Percentiles rank a stretch among this genome's conserved stretches.
phyloP scores from a whole-genome alignment of 2,888 invertebrate genomes.

The Eurytoma adleriae region DNA sequence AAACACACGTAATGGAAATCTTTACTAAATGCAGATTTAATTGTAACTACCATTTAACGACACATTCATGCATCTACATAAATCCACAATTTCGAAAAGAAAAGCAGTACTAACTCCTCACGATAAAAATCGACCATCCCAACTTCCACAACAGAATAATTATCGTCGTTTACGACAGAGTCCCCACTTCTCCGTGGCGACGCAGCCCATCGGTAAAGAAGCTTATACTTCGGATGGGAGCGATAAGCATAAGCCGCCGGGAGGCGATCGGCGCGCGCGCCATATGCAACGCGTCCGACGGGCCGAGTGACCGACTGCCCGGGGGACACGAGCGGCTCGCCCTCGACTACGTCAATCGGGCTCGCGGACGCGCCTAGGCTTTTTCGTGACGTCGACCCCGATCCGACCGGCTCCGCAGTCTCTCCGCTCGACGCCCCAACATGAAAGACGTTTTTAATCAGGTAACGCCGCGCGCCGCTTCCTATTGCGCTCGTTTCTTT shows the following conservation, averaged over 20 bases:
- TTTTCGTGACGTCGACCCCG: conserved; percentile 31
- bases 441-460: conserved; percentile 51
- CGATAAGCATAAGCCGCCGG: neutral
- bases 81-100: too few species aligned
- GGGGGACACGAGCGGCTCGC: neutral
- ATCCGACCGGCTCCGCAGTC: neutral
- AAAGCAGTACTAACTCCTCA: too few species aligned
- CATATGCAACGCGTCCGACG: neutral
- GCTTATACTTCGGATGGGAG: neutral
- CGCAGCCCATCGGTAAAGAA: too few species aligned
- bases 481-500: too few species aligned
- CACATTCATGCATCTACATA: too few species aligned
- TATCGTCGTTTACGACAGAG: too few species aligned
- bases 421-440: conserved; percentile 2
- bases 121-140: too few species aligned
- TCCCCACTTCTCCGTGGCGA: too few species aligned
- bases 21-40: too few species aligned
- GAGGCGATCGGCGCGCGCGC: neutral
- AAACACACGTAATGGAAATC: too few species aligned
- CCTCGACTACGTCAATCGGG: neutral
- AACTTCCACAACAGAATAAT: too few species aligned
- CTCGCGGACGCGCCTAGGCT: neutral
- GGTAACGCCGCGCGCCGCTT: conserved; percentile 12
- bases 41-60: too few species aligned
- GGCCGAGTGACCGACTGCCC: conserved; percentile 42